Conservation (phyloP, 2,888 invertebrate species). For the Hirtodrosophila duncani region DNA sequence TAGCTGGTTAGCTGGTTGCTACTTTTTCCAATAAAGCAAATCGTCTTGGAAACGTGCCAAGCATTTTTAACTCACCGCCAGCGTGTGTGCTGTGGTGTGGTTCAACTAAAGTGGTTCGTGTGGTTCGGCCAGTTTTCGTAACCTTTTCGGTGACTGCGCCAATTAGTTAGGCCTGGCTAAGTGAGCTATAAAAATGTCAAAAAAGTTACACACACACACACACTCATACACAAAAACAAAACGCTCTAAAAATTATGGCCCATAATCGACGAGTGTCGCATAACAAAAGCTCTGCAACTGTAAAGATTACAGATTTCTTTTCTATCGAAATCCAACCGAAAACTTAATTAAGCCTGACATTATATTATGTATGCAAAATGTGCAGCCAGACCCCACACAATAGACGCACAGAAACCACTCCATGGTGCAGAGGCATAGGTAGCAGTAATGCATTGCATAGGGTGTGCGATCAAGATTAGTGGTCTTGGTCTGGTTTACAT, state of each 20-base stretch:
- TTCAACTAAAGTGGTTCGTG: constrained; percentile 34
- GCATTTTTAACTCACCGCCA: constrained; percentile 54
- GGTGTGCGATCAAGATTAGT: constrained; percentile 10
- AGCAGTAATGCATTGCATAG: constrained; percentile 6
- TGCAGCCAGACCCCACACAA: constrained; percentile 19
- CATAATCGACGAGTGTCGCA: constrained; percentile 50
- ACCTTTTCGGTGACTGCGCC: constrained; percentile 40
- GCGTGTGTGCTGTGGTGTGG: constrained; percentile 13
- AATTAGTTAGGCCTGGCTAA: constrained; percentile 48
- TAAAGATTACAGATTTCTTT: constrained; percentile 42
- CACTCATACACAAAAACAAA: constrained; percentile 27
- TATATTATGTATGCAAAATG: constrained; percentile 54
- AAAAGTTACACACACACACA: too few species aligned
- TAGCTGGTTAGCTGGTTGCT: constrained; percentile 23
- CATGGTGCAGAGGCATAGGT: constrained; percentile 20
- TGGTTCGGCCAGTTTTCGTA: constrained; percentile 43
- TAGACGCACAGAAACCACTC: constrained; percentile 15
- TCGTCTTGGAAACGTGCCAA: constrained; percentile 57
- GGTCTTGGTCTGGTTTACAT: constrained; percentile 21
- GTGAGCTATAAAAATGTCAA: constrained; percentile 70
- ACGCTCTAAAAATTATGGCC: constrained; percentile 58
- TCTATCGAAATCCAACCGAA: constrained; percentile 49
- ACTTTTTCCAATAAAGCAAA: constrained; percentile 73
- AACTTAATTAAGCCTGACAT: constrained; percentile 50
- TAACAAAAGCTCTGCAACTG: constrained; percentile 40